Base-by-base conservation (phyloP, 2,888 invertebrate genomes). In the Dryadula phaetusa region DNA sequence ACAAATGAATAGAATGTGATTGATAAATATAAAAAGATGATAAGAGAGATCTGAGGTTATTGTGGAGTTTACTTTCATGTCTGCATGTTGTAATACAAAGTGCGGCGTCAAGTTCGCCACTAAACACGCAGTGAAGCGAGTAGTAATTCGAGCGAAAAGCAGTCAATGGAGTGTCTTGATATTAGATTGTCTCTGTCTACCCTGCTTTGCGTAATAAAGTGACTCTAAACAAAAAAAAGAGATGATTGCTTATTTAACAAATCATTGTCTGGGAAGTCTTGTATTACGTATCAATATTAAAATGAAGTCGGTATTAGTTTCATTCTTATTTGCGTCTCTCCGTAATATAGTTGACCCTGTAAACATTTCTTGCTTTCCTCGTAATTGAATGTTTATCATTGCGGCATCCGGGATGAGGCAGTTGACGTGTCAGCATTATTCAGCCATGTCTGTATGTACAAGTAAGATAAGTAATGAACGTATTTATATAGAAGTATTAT, bases 311-410 rank as follows among this genome's bases (percentile, higher is more conserved):
- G 8, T 49, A 28, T 52, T 52, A 28, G 16, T 52, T 16, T 52
- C 0, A 52, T 52, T 52, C 28, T 16, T 16, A 52, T 28, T 16
- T 28, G 52, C 49, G 18, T n/a, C 25, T 42, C 25, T 18, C 28
- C 25, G 58, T 60, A 40, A 60, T 52, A 28, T 37, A 20, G 49
- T 53, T 62, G 66, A 66, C 37, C 53, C 52, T 54, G 53, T 58
- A 64, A 69, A 74, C 69, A 70, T 70, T 70, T 71, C 66, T 71
- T 71, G 66, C 65, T 67, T 74, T 74, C 70, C 66, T 71, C 70
- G 66, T 75, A 75, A 74, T 72, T 72, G 70, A 62, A 71, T 58
- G 66, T 63, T 58, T 74, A 72, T 74, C 74, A 67, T 69, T 56
- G 64, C 64, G 46, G 70, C 74, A 74, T 75, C 74, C 75, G 70